Percentiles rank a stretch among this genome's conserved stretches.
Evolutionary conservation across 2,888 invertebrate genomes (phyloP).

Genomic region (Leucophenga maculata): DNA sequence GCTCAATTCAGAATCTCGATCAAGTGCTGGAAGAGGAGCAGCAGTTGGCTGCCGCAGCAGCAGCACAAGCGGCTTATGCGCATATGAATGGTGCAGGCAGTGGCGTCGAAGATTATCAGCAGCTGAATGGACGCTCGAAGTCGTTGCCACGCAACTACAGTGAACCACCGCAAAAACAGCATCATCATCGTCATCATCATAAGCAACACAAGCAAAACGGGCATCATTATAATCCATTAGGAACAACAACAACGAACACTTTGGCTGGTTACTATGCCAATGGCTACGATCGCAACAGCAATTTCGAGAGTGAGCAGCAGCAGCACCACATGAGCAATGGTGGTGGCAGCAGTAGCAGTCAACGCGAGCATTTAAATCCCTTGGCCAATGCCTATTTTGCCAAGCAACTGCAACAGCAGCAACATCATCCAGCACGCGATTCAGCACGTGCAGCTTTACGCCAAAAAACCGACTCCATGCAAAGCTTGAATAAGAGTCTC

Average conservation of each 20-base stretch:
- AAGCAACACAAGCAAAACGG: slow-evolving; percentile 54
- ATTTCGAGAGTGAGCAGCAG: slow-evolving; percentile 59
- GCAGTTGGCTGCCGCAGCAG: slow-evolving; percentile 36
- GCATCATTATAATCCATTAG: slow-evolving; percentile 40
- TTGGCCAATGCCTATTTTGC: slow-evolving; percentile 68
- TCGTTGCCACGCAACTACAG: slow-evolving; percentile 74
- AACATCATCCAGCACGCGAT: slow-evolving; percentile 53
- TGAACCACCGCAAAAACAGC: slow-evolving; percentile 58
- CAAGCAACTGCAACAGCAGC: slow-evolving; percentile 65
- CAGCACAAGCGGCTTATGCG: slow-evolving; percentile 41
- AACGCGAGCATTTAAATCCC: slow-evolving; percentile 61
- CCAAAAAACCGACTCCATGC: slow-evolving; percentile 71
- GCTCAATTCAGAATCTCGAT: slow-evolving; percentile 70
- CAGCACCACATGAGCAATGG: slow-evolving; percentile 60
- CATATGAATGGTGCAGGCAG: slow-evolving; percentile 37
- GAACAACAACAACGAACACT: slow-evolving; percentile 35
- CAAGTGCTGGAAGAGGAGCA: slow-evolving; percentile 72
- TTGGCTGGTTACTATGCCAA: slow-evolving; percentile 55
- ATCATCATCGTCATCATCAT: slow-evolving; percentile 51
- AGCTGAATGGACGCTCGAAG: slow-evolving; percentile 71
- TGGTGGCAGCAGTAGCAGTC: slow-evolving; percentile 56
- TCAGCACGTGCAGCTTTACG: slow-evolving; percentile 62
- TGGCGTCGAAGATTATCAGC: slow-evolving; percentile 61
- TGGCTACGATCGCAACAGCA: slow-evolving; percentile 68
- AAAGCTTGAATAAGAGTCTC: slow-evolving; percentile 70